phyloP scores from a whole-genome alignment of 1,140 invertebrate genomes.

The Drosophila biarmipes region DNA sequence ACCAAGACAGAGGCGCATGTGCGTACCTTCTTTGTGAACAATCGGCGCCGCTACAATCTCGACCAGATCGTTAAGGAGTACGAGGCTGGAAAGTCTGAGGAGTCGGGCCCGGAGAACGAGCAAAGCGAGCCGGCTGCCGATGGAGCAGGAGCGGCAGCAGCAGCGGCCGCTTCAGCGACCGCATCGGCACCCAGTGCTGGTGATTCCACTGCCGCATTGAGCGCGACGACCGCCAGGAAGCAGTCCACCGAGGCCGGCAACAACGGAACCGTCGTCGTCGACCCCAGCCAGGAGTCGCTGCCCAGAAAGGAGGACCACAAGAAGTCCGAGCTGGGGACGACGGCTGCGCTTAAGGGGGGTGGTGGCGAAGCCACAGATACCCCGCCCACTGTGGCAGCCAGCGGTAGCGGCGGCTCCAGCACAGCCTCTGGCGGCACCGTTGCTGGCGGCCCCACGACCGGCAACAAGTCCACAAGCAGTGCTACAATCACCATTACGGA shows the following conservation, averaged over 20 bases:
- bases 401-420: not conserved
- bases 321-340: constrained; percentile 36
- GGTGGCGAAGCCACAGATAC: constrained; percentile 5
- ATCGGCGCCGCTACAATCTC: constrained; percentile 95
- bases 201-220: constrained; percentile 5
- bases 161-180: not conserved
- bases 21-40: constrained; percentile 95
- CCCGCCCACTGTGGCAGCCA: constrained; percentile 1
- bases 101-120: constrained; percentile 39
- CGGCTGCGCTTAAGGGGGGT: not conserved
- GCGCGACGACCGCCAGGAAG: constrained; percentile 1
- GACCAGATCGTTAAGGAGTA: constrained; percentile 95
- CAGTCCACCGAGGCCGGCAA: constrained; percentile 17
- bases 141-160: not conserved
- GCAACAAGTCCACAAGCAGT: constrained; percentile 14
- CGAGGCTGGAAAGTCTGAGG: constrained; percentile 86
- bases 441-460: not conserved
- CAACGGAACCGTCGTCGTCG: constrained; percentile 3
- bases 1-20: constrained; percentile 97
- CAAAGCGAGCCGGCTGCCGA: constrained; percentile 22
- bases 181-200: not conserved
- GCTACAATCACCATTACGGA: constrained; percentile 71
- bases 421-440: constrained; percentile 1
- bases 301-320: constrained; percentile 55
- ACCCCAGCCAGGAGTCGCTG: constrained; percentile 10